Conservation (phyloP, 92 coral and sea anemone species). For the Epizoanthus ramosus region DNA sequence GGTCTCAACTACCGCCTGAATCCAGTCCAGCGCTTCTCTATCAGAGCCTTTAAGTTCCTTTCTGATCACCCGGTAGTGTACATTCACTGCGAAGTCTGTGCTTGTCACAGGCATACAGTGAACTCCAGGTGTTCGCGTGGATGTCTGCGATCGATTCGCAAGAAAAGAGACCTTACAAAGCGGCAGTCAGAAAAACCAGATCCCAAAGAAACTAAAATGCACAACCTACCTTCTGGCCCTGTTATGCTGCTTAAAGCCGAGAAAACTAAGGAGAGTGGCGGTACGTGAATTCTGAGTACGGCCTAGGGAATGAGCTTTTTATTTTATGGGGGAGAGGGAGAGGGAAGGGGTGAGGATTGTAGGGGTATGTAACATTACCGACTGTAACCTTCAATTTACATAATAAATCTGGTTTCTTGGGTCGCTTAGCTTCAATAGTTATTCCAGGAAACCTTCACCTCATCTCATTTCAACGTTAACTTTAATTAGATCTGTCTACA, state of each 20-base stretch:
- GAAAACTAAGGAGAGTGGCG: slow-evolving; percentile 1
- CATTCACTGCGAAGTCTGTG: slow-evolving; percentile 40
- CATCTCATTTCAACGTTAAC: too few species aligned
- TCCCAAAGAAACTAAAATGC: slow-evolving; percentile 34
- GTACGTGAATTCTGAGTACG: neutral
- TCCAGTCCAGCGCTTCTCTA: slow-evolving; percentile 7
- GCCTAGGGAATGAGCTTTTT: neutral
- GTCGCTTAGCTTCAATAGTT: too few species aligned
- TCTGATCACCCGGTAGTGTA: slow-evolving; percentile 28
- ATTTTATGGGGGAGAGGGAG: neutral
- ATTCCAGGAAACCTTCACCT: too few species aligned
- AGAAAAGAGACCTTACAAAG: slow-evolving; percentile 10
- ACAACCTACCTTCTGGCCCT: slow-evolving; percentile 24
- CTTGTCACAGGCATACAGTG: slow-evolving; percentile 39
- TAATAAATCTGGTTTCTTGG: too few species aligned
- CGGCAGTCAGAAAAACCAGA: slow-evolving; percentile 1
- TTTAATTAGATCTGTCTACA: too few species aligned
- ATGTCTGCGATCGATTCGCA: slow-evolving; percentile 3
- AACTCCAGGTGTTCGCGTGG: slow-evolving; percentile 48
- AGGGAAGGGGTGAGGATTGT: neutral
- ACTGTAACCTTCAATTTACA: neutral
- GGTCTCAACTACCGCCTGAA: slow-evolving; percentile 3
- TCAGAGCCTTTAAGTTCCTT: slow-evolving; percentile 10
- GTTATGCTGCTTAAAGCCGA: neutral
- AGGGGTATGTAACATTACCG: neutral